These are phyloP conservation scores for Odocoileus hemionus DNA, from an alignment of 2,113 vertebrate genomes.

Conservation along the genomic window DNA sequence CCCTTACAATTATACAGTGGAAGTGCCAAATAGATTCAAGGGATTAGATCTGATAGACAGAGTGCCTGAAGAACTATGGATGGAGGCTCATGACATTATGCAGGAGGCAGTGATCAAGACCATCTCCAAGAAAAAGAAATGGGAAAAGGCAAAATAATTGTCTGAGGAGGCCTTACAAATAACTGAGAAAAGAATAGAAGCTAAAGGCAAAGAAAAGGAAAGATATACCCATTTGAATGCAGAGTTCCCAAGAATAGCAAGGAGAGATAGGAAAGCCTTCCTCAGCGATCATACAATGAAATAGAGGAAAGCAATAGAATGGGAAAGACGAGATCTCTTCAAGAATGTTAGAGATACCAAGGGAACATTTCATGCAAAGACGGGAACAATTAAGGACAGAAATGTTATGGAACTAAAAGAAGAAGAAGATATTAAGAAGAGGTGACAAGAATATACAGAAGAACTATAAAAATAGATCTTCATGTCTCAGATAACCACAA, in stretches of 20 bases:
- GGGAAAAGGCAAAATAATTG: not conserved
- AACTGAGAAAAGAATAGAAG: not conserved
- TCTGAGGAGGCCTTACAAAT: not conserved
- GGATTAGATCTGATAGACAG: not conserved
- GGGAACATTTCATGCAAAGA: not conserved
- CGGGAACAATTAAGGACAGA: not conserved
- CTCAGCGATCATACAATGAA: not conserved
- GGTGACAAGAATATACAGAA: not conserved
- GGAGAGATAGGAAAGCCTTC: not conserved
- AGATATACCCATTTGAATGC: not conserved
- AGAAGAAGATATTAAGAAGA: not conserved
- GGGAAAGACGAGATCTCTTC: not conserved
- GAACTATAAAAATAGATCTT: not conserved
- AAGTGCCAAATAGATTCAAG: not conserved
- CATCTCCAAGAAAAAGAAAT: not conserved
- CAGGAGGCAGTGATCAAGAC: not conserved
- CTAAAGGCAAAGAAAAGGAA: not conserved
- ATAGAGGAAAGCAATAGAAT: not conserved
- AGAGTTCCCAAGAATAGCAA: not conserved
- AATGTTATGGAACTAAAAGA: not conserved
- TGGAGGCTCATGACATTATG: not conserved
- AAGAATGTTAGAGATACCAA: not conserved
- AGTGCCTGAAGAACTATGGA: not conserved
- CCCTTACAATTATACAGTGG: not conserved
- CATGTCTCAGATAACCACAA: rapidly evolving